Conservation (phyloP, 2,888 invertebrate genomes). For the Leptodirus hochenwartii region DNA sequence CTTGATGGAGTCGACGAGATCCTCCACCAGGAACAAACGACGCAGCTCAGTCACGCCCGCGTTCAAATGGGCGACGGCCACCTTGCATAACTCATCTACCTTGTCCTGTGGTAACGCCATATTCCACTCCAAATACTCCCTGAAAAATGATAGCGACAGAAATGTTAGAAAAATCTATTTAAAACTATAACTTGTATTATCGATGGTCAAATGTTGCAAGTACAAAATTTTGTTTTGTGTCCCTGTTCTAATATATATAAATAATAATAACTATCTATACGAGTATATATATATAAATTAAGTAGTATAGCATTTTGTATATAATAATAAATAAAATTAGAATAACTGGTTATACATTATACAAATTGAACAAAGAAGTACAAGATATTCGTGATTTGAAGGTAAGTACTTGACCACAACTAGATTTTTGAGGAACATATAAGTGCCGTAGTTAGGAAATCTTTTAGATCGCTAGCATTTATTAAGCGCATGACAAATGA, state of each 20-base stretch:
- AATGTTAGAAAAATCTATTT: constrained; percentile 1
- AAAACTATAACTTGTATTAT: too few relatives aligned
- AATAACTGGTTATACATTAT: too few relatives aligned
- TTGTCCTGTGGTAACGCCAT: constrained; percentile 79
- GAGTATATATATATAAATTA: neutral
- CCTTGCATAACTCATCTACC: constrained; percentile 73
- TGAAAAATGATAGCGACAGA: constrained; percentile 22
- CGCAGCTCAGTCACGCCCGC: constrained; percentile 67
- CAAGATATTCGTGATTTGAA: too few relatives aligned
- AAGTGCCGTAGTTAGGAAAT: too few relatives aligned
- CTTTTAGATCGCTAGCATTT: too few relatives aligned
- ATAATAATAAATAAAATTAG: too few relatives aligned
- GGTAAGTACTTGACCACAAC: too few relatives aligned
- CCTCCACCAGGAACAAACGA: constrained; percentile 89
- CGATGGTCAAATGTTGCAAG: neutral
- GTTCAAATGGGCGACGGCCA: constrained; percentile 75
- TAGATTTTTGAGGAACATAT: too few relatives aligned
- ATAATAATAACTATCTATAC: neutral
- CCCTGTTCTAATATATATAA: neutral
- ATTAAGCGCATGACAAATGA: too few relatives aligned
- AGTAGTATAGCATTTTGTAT: too few relatives aligned
- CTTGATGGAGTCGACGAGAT: constrained; percentile 88
- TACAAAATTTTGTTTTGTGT: constrained; percentile 1
- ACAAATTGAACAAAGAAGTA: too few relatives aligned
- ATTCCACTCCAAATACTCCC: constrained; percentile 73